phyloP scores from a whole-genome alignment of 2,113 vertebrate genomes.

The Pomatorhinus ruficollis region DNA sequence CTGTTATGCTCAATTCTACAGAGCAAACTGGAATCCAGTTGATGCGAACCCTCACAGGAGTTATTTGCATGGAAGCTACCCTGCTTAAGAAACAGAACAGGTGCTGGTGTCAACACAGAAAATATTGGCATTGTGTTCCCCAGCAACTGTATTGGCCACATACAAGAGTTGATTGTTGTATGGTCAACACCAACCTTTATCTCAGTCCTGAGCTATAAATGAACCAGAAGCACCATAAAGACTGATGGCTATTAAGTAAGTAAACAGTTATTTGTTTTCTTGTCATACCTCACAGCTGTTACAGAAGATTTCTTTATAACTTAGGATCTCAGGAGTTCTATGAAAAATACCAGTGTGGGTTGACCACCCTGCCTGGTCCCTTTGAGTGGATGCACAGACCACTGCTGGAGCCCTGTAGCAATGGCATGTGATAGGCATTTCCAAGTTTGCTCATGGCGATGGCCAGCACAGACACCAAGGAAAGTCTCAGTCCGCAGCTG shows the following conservation, averaged over 20 bases:
- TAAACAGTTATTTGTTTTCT: slow-evolving; percentile 36
- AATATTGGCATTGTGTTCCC: slow-evolving; percentile 50
- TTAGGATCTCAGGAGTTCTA: neutral
- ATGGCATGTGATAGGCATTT: neutral
- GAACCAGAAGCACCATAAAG: neutral
- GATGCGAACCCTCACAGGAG: neutral
- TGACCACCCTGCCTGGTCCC: neutral
- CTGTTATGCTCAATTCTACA: neutral
- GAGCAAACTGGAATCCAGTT: neutral
- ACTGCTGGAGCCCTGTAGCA: neutral
- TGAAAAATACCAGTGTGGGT: neutral
- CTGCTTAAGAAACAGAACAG: slow-evolving; percentile 35
- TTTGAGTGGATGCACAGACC: neutral
- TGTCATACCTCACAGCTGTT: slow-evolving; percentile 35
- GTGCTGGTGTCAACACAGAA: neutral
- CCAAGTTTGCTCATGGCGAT: neutral
- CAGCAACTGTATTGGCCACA: slow-evolving; percentile 41
- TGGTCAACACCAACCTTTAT: neutral
- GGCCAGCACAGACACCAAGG: neutral
- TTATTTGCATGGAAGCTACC: neutral
- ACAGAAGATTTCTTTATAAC: neutral
- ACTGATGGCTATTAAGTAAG: slow-evolving; percentile 18
- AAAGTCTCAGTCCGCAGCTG: neutral
- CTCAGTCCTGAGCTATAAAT: neutral
- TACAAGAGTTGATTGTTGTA: slow-evolving; percentile 20